Conservation (phyloP, 1,140 invertebrate species). For the Pygmarrhopalites habei region DNA sequence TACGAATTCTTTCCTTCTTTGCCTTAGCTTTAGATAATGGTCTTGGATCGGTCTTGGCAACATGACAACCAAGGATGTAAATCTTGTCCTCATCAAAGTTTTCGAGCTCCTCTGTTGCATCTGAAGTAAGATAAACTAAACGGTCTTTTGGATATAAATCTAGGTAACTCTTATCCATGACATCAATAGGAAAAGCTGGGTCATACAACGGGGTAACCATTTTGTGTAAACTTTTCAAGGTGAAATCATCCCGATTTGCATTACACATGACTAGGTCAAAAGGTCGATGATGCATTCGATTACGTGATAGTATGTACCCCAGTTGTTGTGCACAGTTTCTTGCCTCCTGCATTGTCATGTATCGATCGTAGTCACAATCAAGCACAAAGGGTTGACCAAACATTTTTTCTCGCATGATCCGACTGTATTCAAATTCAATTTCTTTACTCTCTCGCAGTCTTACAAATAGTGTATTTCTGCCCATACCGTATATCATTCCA, state of each 20-base stretch:
- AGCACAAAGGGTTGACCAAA: conserved; percentile 62
- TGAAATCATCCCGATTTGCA: conserved; percentile 46
- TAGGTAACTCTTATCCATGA: conserved; percentile 62
- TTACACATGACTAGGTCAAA: conserved; percentile 73
- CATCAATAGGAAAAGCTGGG: conserved; percentile 61
- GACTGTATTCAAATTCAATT: conserved; percentile 55
- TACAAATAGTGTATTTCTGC: conserved; percentile 57
- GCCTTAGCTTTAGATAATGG: conserved; percentile 72
- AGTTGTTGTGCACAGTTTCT: conserved; percentile 68
- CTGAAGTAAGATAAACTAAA: conserved; percentile 79
- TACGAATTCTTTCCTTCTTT: conserved; percentile 66
- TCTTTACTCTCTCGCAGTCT: conserved; percentile 58
- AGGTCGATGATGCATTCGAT: conserved; percentile 62
- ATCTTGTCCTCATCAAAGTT: conserved; percentile 65
- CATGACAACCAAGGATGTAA: conserved; percentile 81
- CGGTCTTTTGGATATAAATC: conserved; percentile 71
- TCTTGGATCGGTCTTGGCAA: conserved; percentile 71
- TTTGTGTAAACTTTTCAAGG: conserved; percentile 53
- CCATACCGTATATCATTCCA: conserved; percentile 53
- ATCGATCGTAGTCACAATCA: conserved; percentile 68
- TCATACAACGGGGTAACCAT: conserved; percentile 62
- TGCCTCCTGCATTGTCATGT: conserved; percentile 63
- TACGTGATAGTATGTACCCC: conserved; percentile 57
- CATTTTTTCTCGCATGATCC: conserved; percentile 57
- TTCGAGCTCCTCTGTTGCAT: conserved; percentile 59